phyloP scores from a whole-genome alignment of 2,888 invertebrate genomes.

The Drosophila maculinotata region DNA sequence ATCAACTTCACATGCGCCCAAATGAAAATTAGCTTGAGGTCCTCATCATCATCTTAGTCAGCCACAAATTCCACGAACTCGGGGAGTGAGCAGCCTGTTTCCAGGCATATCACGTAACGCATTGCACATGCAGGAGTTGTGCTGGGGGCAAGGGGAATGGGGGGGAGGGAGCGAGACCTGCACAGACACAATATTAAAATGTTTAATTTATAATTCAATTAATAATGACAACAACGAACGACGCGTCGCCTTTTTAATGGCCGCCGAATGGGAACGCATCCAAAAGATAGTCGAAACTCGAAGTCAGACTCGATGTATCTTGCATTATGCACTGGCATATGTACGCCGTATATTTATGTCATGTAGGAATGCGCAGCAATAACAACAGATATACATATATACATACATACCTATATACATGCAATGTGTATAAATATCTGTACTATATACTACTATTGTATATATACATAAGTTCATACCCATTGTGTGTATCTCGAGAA shows the following conservation, averaged over 20 bases:
- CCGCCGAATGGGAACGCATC: slow-evolving; percentile 11
- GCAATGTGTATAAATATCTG: neutral
- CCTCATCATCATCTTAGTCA: slow-evolving; percentile 59
- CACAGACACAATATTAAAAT: slow-evolving; percentile 75
- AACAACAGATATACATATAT: neutral
- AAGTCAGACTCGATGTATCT: neutral
- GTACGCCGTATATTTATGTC: slow-evolving; percentile 14
- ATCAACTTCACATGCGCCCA: slow-evolving; percentile 47
- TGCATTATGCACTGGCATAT: neutral
- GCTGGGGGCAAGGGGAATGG: neutral
- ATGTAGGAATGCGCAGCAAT: slow-evolving; percentile 33
- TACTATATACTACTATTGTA: neutral
- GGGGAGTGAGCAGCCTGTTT: slow-evolving; percentile 27
- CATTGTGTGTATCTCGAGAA: slow-evolving; percentile 10
- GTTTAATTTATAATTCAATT: slow-evolving; percentile 84
- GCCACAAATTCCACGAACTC: slow-evolving; percentile 63
- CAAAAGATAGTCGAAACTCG: slow-evolving; percentile 12
- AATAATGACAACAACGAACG: slow-evolving; percentile 76
- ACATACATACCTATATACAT: neutral
- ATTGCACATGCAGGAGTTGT: slow-evolving; percentile 30
- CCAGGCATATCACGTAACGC: slow-evolving; percentile 77
- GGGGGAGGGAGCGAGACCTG: neutral
- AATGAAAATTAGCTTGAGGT: slow-evolving; percentile 76
- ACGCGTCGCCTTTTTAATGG: slow-evolving; percentile 37
- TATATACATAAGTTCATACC: neutral